phyloP scores from a whole-genome alignment of 2,113 vertebrate species.

The Bufo gargarizans region DNA sequence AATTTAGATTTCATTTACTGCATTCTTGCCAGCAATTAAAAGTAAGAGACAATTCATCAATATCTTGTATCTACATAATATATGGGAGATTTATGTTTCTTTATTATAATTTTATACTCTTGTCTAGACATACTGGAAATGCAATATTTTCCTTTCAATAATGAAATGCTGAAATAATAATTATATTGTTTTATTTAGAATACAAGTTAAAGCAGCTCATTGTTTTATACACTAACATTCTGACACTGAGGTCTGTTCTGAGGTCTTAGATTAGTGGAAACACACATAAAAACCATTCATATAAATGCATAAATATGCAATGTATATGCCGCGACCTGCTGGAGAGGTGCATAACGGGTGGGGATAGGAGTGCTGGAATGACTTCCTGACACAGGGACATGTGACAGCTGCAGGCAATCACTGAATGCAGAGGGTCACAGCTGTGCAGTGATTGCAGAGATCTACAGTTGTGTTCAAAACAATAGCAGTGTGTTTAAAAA shows the following conservation, averaged over 20 bases:
- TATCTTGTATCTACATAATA: constrained; percentile 13
- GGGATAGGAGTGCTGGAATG: too few relatives aligned
- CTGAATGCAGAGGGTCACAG: too few relatives aligned
- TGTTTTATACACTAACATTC: neutral
- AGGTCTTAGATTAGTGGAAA: neutral
- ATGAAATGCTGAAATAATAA: neutral
- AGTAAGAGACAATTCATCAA: constrained; percentile 48
- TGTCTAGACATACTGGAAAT: constrained; percentile 16
- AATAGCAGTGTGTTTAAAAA: too few relatives aligned
- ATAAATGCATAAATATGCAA: too few relatives aligned
- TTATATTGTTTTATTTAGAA: neutral
- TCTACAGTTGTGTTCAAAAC: too few relatives aligned
- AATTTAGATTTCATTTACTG: constrained; percentile 50
- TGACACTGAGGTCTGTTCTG: neutral
- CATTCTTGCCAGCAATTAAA: constrained; percentile 47
- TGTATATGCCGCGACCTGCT: too few relatives aligned
- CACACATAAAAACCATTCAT: neutral
- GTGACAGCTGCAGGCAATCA: too few relatives aligned
- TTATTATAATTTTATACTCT: constrained; percentile 11
- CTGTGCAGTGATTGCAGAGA: too few relatives aligned
- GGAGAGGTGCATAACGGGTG: too few relatives aligned
- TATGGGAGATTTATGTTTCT: constrained; percentile 33
- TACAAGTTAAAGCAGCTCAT: neutral
- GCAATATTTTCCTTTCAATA: neutral
- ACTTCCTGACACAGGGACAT: too few relatives aligned